Percentiles rank a stretch among this genome's conserved stretches.
Evolutionary conservation across 2,888 invertebrate genomes (phyloP).

Genomic region (Chaitophorus viminalis): DNA sequence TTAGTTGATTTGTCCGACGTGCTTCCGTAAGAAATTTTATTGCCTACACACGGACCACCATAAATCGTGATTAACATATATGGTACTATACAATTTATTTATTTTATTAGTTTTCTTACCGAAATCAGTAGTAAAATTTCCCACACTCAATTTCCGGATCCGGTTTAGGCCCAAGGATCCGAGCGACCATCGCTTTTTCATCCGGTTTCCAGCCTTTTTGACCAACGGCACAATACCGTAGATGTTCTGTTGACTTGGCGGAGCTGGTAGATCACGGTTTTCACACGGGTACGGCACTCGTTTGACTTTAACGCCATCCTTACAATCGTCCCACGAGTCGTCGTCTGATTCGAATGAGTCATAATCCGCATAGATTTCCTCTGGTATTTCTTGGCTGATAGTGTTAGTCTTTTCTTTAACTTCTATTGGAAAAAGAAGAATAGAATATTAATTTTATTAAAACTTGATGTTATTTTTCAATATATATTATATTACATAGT

Average conservation of each 20-base stretch:
- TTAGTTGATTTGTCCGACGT: constrained; percentile 32
- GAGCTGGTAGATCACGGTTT: constrained; percentile 39
- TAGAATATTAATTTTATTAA: too few relatives aligned
- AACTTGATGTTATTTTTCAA: too few relatives aligned
- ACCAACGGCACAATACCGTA: constrained; percentile 63
- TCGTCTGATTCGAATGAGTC: constrained; percentile 53
- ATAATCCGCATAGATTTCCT: constrained; percentile 50
- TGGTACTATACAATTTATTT: neutral
- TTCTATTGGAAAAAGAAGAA: neutral
- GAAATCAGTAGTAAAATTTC: constrained; percentile 21
- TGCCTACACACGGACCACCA: neutral
- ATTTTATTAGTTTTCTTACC: neutral
- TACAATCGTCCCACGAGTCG: constrained; percentile 48
- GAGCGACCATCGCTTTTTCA: constrained; percentile 65
- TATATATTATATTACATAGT: too few relatives aligned
- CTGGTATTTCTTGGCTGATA: constrained; percentile 19
- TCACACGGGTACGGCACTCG: constrained; percentile 46
- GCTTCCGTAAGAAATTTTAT: constrained; percentile 11
- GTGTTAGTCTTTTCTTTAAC: constrained; percentile 5
- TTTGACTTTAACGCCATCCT: constrained; percentile 1
- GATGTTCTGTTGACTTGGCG: constrained; percentile 59
- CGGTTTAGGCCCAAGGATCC: constrained; percentile 64
- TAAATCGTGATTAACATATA: neutral
- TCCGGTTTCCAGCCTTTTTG: constrained; percentile 64
- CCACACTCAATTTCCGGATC: constrained; percentile 64